These are phyloP conservation scores for Erethizon dorsatum DNA, from an alignment of 2,797 vertebrate genomes.

Conservation along the genomic window DNA sequence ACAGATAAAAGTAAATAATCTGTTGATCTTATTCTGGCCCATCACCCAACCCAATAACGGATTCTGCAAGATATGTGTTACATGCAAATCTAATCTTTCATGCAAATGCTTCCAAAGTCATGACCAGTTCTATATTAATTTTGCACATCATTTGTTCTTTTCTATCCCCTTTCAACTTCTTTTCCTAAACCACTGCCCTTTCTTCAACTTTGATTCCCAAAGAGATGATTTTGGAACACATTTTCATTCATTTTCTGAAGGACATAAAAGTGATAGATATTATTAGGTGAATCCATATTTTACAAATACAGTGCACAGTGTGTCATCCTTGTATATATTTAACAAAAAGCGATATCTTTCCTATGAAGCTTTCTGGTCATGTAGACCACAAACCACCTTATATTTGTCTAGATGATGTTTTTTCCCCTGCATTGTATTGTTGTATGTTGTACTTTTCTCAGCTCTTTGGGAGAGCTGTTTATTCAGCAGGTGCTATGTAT, in stretches of 20 bases:
- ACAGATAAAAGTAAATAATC: background rate
- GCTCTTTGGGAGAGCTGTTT: slow-evolving; percentile 62
- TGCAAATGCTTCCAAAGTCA: background rate
- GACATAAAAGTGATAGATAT: slow-evolving; percentile 46
- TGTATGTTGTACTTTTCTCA: slow-evolving; percentile 32
- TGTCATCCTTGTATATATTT: slow-evolving; percentile 13
- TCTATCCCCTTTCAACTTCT: background rate
- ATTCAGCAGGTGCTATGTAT: slow-evolving; percentile 74
- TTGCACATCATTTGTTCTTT: background rate
- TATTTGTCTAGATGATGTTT: slow-evolving; percentile 54
- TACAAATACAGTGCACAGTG: background rate
- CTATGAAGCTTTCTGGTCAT: slow-evolving; percentile 1
- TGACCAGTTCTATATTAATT: background rate
- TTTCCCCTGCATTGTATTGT: background rate
- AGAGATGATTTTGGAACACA: slow-evolving; percentile 25
- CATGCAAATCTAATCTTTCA: background rate
- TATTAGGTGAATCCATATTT: slow-evolving; percentile 58
- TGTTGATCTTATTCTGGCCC: background rate
- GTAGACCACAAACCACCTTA: slow-evolving; percentile 9
- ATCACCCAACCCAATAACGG: background rate
- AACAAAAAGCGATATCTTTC: background rate
- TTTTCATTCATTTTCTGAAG: slow-evolving; percentile 53
- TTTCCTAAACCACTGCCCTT: slow-evolving; percentile 43
- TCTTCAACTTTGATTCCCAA: slow-evolving; percentile 32
- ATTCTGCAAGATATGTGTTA: background rate